Conservation (phyloP, 2,888 invertebrate genomes). For the Callosobruchus maculatus region DNA sequence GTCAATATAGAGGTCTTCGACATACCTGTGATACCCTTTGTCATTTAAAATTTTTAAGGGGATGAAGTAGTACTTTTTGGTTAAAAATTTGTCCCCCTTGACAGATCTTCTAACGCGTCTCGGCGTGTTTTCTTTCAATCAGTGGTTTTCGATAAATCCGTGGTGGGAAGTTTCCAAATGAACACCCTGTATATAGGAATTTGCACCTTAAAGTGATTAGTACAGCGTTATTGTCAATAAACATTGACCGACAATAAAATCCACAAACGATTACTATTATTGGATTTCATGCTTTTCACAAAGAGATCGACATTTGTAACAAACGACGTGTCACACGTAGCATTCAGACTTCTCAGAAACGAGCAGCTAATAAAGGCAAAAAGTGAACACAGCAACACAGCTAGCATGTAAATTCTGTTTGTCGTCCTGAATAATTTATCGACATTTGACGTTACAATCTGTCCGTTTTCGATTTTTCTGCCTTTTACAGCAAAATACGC, state of each 20-base stretch:
- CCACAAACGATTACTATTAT: background rate
- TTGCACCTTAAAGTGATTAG: background rate
- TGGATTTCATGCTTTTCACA: background rate
- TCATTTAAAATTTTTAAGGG: too few relatives aligned
- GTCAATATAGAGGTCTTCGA: too few relatives aligned
- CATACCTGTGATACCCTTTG: too few relatives aligned
- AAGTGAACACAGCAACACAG: background rate
- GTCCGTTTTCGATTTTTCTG: slow-evolving; percentile 18
- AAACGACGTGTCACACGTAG: background rate
- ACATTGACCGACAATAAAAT: background rate
- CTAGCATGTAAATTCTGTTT: slow-evolving; percentile 16
- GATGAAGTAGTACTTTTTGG: too few relatives aligned
- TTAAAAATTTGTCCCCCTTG: too few relatives aligned
- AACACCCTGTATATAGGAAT: too few relatives aligned
- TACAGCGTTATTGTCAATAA: background rate
- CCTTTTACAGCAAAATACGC: slow-evolving; percentile 2
- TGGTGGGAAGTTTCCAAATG: too few relatives aligned
- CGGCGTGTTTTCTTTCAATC: too few relatives aligned
- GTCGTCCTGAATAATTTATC: slow-evolving; percentile 20
- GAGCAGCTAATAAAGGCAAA: background rate
- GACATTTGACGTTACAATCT: slow-evolving; percentile 18
- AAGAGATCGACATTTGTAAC: background rate
- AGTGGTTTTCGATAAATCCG: too few relatives aligned
- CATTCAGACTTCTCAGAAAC: background rate
- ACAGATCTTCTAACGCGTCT: too few relatives aligned